Conservation (phyloP, 2,888 invertebrate species). For the Nezara viridula region DNA sequence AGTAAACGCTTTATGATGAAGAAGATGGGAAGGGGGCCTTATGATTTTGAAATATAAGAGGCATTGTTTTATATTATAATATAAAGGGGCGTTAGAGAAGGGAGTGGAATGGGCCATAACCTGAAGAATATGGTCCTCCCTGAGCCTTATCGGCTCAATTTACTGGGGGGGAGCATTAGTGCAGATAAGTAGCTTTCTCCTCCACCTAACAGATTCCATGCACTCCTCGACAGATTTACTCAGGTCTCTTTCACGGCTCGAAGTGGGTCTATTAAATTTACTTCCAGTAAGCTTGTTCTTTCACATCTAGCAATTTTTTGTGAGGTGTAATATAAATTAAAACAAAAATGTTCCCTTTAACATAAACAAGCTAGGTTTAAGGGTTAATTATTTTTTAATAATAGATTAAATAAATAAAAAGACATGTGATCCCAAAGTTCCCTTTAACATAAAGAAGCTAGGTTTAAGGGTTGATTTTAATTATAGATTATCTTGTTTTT, state of each 20-base stretch:
- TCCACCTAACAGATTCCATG: slow-evolving; percentile 3
- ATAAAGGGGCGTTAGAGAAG: slow-evolving; percentile 4
- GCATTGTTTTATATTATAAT: slow-evolving; percentile 49
- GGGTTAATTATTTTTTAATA: too few species aligned
- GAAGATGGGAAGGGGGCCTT: slow-evolving; percentile 53
- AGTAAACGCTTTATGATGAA: slow-evolving; percentile 59
- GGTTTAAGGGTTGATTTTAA: too few species aligned
- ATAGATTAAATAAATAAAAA: too few species aligned
- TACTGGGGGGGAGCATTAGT: slow-evolving; percentile 7
- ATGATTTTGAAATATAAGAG: slow-evolving; percentile 36
- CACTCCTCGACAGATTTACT: neutral
- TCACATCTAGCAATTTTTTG: too few species aligned
- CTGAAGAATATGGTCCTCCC: slow-evolving; percentile 37
- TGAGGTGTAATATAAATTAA: too few species aligned
- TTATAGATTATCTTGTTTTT: too few species aligned
- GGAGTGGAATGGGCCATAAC: slow-evolving; percentile 48
- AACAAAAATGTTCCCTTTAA: too few species aligned
- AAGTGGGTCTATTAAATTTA: neutral
- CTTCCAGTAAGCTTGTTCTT: neutral
- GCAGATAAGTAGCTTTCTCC: slow-evolving; percentile 23
- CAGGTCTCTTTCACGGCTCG: neutral
- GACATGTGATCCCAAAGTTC: too few species aligned
- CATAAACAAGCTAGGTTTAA: too few species aligned
- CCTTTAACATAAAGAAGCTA: too few species aligned
- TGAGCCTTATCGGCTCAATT: slow-evolving; percentile 14